Percentiles rank a stretch among this genome's conserved stretches.
phyloP scores from a whole-genome alignment of 1,140 invertebrate species.

The Lepidotrigona ventralis region DNA sequence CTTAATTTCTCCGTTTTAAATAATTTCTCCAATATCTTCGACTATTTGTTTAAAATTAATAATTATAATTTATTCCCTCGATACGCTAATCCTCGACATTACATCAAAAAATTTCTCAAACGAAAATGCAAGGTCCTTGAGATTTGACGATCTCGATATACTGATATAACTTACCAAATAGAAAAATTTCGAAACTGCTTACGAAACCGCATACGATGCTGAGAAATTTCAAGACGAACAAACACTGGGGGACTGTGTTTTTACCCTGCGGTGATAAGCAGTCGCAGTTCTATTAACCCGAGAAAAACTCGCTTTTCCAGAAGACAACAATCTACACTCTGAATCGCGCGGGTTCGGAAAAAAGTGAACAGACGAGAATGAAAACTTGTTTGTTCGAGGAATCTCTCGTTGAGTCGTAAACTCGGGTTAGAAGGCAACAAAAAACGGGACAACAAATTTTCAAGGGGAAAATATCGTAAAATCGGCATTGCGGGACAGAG shows the following conservation, averaged over 20 bases:
- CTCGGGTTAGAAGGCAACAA: conserved; percentile 45
- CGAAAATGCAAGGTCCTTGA: conserved; percentile 13
- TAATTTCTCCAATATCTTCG: too few species aligned
- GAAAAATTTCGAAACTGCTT: background rate
- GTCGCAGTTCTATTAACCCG: conserved; percentile 51
- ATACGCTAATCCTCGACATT: background rate
- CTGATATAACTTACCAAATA: background rate
- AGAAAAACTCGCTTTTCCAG: conserved; percentile 72
- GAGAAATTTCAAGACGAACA: background rate
- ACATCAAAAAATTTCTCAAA: background rate
- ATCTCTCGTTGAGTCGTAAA: conserved; percentile 37
- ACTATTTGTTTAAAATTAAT: background rate
- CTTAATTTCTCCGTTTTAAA: background rate
- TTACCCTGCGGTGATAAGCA: background rate
- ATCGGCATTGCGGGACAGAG: conserved; percentile 28
- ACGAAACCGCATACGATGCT: background rate
- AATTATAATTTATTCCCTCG: background rate
- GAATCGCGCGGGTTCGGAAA: conserved; percentile 70
- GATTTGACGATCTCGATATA: background rate
- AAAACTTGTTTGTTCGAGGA: conserved; percentile 49
- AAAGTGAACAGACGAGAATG: conserved; percentile 65
- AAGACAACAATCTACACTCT: conserved; percentile 71
- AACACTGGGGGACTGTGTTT: background rate
- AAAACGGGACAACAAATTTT: conserved; percentile 30
- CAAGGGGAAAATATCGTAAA: conserved; percentile 23